Percentiles rank a stretch among this genome's conserved stretches.
phyloP scores from a whole-genome alignment of 1,140 invertebrate species.

The Cydia pomonella region DNA sequence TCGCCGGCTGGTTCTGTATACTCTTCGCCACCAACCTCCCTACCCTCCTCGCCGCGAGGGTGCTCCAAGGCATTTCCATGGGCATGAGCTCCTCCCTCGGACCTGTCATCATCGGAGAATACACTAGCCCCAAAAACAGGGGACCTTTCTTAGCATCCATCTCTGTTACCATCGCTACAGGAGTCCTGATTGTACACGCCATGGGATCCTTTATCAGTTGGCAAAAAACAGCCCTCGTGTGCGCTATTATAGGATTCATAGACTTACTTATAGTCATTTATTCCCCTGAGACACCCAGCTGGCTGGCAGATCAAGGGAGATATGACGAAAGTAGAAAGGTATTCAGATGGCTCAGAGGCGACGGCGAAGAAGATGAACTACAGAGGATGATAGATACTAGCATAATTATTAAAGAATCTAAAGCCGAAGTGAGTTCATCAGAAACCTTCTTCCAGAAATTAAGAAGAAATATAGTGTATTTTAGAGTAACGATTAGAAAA shows the following conservation, averaged over 20 bases:
- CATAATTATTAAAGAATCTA: conserved; percentile 43
- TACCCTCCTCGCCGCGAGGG: conserved; percentile 44
- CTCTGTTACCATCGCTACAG: conserved; percentile 47
- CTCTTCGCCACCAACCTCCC: conserved; percentile 42
- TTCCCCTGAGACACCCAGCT: conserved; percentile 56
- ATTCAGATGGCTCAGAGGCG: conserved; percentile 53
- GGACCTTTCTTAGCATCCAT: conserved; percentile 54
- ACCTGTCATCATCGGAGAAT: conserved; percentile 54
- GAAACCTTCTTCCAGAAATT: conserved; percentile 43
- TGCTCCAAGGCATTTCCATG: conserved; percentile 52
- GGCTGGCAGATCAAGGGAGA: conserved; percentile 48
- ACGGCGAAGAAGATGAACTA: conserved; percentile 52
- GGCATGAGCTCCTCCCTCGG: conserved; percentile 50
- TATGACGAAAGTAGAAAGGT: conserved; percentile 49
- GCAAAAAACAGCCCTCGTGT: conserved; percentile 46
- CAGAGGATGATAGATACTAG: conserved; percentile 49
- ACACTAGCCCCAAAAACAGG: conserved; percentile 52
- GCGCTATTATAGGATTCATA: conserved; percentile 44
- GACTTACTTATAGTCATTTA: conserved; percentile 47
- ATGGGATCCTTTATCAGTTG: conserved; percentile 49
- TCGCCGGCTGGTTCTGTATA: conserved; percentile 50
- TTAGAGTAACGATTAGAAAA: conserved; percentile 47
- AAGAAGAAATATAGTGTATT: conserved; percentile 40
- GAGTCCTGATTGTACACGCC: conserved; percentile 48
- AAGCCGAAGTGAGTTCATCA: conserved; percentile 38